Conservation (phyloP, 92 coral and sea anemone species). For the Heliopora coerulea region DNA sequence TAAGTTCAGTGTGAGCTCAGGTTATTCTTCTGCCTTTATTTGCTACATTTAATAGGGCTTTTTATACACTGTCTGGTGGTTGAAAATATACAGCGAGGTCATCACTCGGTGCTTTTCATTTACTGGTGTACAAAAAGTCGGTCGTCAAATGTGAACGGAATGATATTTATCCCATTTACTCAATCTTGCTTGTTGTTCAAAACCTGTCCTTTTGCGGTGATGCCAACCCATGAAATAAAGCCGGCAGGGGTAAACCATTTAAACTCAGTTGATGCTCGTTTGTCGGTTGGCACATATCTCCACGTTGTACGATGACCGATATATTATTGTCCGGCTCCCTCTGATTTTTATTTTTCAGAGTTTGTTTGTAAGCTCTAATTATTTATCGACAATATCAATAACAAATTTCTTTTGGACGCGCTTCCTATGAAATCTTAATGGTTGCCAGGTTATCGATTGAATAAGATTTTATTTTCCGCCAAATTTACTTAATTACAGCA, state of each 20-base stretch:
- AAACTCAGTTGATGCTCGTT: neutral
- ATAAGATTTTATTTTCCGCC: no score
- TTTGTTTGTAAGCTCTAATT: no score
- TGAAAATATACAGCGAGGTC: neutral
- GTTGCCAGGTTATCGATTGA: no score
- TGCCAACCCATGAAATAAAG: neutral
- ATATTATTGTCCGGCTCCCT: no score
- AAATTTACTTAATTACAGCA: no score
- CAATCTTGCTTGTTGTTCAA: neutral
- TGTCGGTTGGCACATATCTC: neutral
- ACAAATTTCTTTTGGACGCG: no score
- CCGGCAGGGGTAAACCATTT: neutral
- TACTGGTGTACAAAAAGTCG: no score
- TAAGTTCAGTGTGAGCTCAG: slow-evolving; percentile 4
- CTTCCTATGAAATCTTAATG: no score
- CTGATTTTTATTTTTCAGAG: no score
- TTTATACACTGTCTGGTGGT: neutral
- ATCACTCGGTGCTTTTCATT: no score
- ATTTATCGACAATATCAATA: no score
- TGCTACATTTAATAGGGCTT: slow-evolving; percentile 1
- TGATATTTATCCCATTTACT: neutral
- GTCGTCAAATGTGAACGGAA: neutral
- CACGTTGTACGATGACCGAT: no score
- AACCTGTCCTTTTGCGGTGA: neutral
- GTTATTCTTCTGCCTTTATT: neutral